These are phyloP conservation scores for Chionis minor DNA, from an alignment of 2,113 vertebrate genomes.

Conservation along the genomic window DNA sequence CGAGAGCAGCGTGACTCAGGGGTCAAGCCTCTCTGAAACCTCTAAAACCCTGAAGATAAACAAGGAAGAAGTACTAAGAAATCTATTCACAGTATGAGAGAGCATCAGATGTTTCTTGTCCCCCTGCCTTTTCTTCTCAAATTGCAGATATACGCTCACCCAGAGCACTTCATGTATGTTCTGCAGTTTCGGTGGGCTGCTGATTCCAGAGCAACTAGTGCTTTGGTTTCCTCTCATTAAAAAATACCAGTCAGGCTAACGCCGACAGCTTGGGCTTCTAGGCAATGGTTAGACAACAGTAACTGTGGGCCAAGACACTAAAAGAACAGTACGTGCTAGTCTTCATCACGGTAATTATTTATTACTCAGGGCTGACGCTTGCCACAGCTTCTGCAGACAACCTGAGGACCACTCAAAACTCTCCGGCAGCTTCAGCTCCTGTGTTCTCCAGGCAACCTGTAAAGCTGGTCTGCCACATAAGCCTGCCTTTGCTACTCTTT, in stretches of 20 bases:
- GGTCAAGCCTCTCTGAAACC: background rate
- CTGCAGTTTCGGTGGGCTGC: background rate
- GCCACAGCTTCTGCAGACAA: background rate
- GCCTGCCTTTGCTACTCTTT: background rate
- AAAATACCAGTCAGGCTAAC: background rate
- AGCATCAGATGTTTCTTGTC: background rate
- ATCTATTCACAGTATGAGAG: background rate
- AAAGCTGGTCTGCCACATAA: background rate
- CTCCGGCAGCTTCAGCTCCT: background rate
- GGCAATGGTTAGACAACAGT: fast-evolving
- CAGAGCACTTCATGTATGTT: background rate
- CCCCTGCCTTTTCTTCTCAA: background rate
- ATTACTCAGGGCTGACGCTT: background rate
- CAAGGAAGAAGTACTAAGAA: background rate
- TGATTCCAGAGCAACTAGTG: background rate
- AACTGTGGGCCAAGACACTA: background rate
- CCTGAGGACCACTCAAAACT: background rate
- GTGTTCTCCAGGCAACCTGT: background rate
- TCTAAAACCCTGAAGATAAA: background rate
- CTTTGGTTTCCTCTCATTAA: background rate
- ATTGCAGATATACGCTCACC: background rate
- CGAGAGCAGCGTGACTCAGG: background rate
- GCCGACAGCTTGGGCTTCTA: background rate
- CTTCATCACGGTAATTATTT: background rate
- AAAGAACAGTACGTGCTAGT: background rate